Base-by-base conservation (phyloP, 2,113 vertebrate species). In the Eurystomus gularis region DNA sequence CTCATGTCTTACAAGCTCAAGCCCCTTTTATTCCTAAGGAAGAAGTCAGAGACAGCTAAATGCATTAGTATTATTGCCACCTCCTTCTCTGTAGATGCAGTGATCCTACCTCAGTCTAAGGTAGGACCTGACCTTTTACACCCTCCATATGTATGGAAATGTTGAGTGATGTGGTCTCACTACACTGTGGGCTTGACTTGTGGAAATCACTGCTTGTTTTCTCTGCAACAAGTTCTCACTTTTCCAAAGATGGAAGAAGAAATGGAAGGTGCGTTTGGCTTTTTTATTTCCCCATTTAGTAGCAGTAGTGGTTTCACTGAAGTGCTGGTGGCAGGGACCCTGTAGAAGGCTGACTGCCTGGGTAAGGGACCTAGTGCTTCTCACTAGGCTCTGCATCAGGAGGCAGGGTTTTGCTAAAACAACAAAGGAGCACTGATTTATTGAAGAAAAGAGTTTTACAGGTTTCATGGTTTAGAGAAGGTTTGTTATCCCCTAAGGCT, bases 321-420 rank as follows among this genome's bases (percentile, higher is more conserved):
- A 3, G 21, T 3, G 8, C 35, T 0, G 0, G 42, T 13, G 23
- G 35, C 57, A 76, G 8, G 9, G 48, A 64, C 6, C 14, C 48
- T 31, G 28, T 1, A 0, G 26, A 26, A 39, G 13, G 17, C 35
- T n/a, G 4, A 8, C 18, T 0, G 4, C 9, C 29, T 39, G 61
- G 44, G 17, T 37, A 26, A 64, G 17, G 26, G 44, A 35, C 55
- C 3, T 23, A 35, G 33, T 20, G 7, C 24, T 7, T 12, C 29
- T 54, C 40, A 6, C 28, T 17, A 16, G n/a, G 28, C 14, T 80
- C 52, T 17, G 21, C 4, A 1, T 24, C 0, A 2, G n/a, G 57
- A 8, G 8, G 9, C 0, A 0, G 33, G 9, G 11, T 19, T 72
- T 75, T 64, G 57, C 55, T 83, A 31, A 80, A 73, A 69, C 18